Conservation (phyloP, 1,140 invertebrate genomes). For the Frieseomelitta varia region DNA sequence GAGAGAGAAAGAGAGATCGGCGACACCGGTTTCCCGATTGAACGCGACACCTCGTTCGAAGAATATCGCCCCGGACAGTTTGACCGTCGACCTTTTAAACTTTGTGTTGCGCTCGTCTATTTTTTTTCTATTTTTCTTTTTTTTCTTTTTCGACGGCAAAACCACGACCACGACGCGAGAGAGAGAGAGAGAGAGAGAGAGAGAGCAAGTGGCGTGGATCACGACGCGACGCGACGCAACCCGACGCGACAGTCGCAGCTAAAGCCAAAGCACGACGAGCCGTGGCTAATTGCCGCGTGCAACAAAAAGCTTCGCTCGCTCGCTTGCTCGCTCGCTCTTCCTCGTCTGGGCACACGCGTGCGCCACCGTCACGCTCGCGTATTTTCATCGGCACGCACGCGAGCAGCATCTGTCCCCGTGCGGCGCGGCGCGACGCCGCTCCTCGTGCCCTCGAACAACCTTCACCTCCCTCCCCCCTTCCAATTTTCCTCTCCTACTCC, state of each 20-base stretch:
- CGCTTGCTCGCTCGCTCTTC: constrained; percentile 26
- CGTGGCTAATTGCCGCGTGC: constrained; percentile 57
- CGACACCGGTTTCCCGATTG: not conserved
- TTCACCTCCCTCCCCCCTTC: not conserved
- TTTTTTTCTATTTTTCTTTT: not conserved
- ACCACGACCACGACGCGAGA: too few species aligned
- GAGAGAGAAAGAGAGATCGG: not conserved
- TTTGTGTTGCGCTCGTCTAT: not conserved
- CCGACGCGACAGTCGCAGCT: constrained; percentile 47
- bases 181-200: not conserved
- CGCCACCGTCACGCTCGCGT: constrained; percentile 31
- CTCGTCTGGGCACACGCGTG: constrained; percentile 23
- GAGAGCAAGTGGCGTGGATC: constrained; percentile 30
- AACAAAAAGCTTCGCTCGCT: constrained; percentile 52
- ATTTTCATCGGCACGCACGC: constrained; percentile 50
- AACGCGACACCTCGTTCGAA: constrained; percentile 5
- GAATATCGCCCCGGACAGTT: not conserved
- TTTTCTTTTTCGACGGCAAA: not conserved
- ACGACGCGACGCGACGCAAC: constrained; percentile 37
- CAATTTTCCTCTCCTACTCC: not conserved
- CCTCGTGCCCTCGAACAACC: not conserved
- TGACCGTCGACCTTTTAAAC: constrained; percentile 38
- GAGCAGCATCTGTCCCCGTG: constrained; percentile 40
- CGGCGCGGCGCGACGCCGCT: constrained; percentile 3
- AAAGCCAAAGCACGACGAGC: constrained; percentile 54